Base-by-base conservation (phyloP, 1,140 invertebrate genomes). In the Vollenhovia emeryi region DNA sequence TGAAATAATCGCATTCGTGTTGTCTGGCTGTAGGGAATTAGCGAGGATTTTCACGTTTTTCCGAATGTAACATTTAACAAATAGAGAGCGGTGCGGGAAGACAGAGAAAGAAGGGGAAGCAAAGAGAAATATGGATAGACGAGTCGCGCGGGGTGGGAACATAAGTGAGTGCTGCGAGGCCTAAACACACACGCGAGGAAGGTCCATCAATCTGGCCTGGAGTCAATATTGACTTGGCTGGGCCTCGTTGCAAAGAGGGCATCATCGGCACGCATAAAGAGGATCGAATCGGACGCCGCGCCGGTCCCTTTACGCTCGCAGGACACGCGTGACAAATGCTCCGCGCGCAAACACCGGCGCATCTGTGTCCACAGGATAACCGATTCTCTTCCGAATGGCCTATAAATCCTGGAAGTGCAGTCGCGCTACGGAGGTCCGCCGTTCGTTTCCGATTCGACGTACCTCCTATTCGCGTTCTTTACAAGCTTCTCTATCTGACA, bases 301-400 rank as follows among this genome's bases (percentile, higher is more conserved):
- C 87, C 89, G 93, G 92, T 93, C 90, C 92, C 92, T 94, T 94
- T 93, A 91, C 86, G 86, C 91, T 91, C 89, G 86, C 90, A 87
- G 91, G 94, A 95, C 94, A 95, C 94, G 94, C 94, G 94, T 95
- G 94, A 95, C 94, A 95, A 95, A 95, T 95, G 94, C 94, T 91
- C 89, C 86, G 84, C 89, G 86, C 86, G 93, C 94, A 95, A 95
- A 95, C 94, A 94, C 82, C 78, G 85, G 91, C 90, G 94, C 94
- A 95, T 95, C 94, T 95, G 94, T 95, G 94, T 94, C 92, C 86
- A 94, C 93, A 94, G 92, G 89, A 90, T 91, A 90, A 90, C 89
- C 89, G 89, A 90, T 90, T 90, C 88, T 84, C 84, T 79, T 71
- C 68, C 82, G 78, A 86, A 90, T 86, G 82, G 73, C 74, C 86